These are phyloP conservation scores for Chrysemys picta DNA, from an alignment of 2,113 vertebrate genomes.

Conservation along the genomic window DNA sequence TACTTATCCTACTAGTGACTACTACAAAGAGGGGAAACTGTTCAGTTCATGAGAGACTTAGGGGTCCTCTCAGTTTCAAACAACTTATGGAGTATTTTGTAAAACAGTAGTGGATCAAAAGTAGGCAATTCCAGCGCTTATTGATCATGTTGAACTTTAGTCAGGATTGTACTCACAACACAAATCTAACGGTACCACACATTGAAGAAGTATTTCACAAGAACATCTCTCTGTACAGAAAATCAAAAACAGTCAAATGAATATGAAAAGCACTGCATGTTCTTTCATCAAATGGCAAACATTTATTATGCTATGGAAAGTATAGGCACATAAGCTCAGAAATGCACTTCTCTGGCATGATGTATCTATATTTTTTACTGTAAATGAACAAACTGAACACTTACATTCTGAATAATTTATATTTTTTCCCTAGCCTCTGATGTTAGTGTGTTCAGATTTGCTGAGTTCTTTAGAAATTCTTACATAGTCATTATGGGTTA, in stretches of 20 bases:
- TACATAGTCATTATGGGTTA: background rate
- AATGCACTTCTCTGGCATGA: no score
- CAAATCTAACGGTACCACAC: background rate
- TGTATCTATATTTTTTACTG: background rate
- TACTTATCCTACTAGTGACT: background rate
- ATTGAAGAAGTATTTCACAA: background rate
- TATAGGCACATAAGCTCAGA: background rate
- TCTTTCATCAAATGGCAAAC: background rate
- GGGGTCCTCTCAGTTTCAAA: background rate
- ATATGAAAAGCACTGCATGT: background rate
- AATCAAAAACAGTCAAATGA: background rate
- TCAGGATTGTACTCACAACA: background rate
- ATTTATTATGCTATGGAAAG: background rate
- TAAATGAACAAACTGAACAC: background rate
- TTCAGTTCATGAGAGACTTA: background rate
- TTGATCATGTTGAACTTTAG: background rate
- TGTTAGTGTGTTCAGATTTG: background rate
- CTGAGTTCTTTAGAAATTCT: conserved; percentile 12
- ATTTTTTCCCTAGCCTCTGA: background rate
- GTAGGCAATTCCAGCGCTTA: background rate
- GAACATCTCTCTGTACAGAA: background rate
- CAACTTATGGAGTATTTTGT: background rate
- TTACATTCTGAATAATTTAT: conserved; percentile 20
- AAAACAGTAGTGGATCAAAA: background rate
- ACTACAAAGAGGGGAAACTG: background rate